Base-by-base conservation (phyloP, 2,888 invertebrate species). In the Fragum sueziense region DNA sequence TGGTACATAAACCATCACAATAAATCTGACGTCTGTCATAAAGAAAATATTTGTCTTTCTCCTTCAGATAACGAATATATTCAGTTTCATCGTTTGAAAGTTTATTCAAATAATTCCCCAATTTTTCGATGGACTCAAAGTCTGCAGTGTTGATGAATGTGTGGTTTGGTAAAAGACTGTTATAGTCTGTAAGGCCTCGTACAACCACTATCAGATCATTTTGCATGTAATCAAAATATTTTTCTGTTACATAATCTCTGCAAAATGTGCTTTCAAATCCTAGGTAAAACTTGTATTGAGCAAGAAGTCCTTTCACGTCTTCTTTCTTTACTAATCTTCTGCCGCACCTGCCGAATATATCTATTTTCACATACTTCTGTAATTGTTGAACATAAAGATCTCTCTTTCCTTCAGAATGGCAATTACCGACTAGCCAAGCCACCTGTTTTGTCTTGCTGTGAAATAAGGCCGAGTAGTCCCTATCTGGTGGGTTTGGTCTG, bases 71-170 rank as follows among this genome's bases (percentile, higher is more conserved):
- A 14, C 25, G 17, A 33, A 61, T 61, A 33, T 61, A 61, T 33
- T 29, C 20, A 3, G 7, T 20, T 31, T 61, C 14, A n/a, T 33
- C 33, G 27, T 29, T 17, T 6, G 31, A 29, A 29, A 61, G 31
- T 14, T 7, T 20, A 9, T 17, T 1, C 29, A 61, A 14, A 29
- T 61, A 29, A 14, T 29, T 25, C n/a, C 31, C 61, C 11, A 61
- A 9, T 11, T 9, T 20, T 29, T 61, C 25, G 11, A 61, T 33
- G 17, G 61, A 61, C 14, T 9, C 27, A 25, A 61, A 61, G n/a
- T 61, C 61, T 61, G 61, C 61, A 61, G 54, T 54, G 54, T 54
- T 54, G 1, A 54, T 54, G 22, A 54, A 54, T n/a, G 54, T 54
- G 54, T 22, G n/a, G 25, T 54, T 54, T n/a, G 54, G 54, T 54